Evolutionary conservation across 2,888 invertebrate species (phyloP).

Genomic region (Diarsia brunnea): DNA sequence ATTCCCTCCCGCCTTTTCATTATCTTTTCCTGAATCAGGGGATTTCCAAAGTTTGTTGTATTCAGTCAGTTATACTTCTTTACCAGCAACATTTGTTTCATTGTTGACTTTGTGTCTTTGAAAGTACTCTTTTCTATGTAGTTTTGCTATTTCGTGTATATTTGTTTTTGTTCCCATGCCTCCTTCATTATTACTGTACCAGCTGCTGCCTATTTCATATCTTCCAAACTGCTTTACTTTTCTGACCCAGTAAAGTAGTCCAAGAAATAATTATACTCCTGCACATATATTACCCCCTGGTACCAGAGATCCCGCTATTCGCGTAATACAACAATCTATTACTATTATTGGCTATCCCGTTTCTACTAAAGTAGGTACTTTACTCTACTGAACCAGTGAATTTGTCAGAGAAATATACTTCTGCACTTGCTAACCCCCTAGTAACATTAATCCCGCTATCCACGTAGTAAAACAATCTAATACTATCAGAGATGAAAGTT

Average conservation of each 20-base stretch:
- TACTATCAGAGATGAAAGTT: slow-evolving; percentile 49
- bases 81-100: neutral
- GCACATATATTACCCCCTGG: neutral
- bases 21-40: neutral
- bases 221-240: neutral
- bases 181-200: neutral
- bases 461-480: slow-evolving; percentile 6
- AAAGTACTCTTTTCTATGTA: neutral
- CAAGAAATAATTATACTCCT: neutral
- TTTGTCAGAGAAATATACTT: neutral
- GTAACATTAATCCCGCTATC: slow-evolving; percentile 3
- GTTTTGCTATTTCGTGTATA: neutral
- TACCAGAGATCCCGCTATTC: neutral
- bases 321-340: slow-evolving; percentile 4
- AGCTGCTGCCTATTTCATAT: neutral
- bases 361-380: neutral
- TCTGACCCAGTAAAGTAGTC: slow-evolving; percentile 5
- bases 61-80: neutral
- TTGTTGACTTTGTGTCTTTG: slow-evolving; percentile 3
- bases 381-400: neutral
- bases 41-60: slow-evolving; percentile 1
- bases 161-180: neutral
- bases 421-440: slow-evolving; percentile 7
- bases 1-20: neutral
- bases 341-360: neutral